Conservation (phyloP, 1,140 invertebrate genomes). For the Lysiphlebus fabarum region DNA sequence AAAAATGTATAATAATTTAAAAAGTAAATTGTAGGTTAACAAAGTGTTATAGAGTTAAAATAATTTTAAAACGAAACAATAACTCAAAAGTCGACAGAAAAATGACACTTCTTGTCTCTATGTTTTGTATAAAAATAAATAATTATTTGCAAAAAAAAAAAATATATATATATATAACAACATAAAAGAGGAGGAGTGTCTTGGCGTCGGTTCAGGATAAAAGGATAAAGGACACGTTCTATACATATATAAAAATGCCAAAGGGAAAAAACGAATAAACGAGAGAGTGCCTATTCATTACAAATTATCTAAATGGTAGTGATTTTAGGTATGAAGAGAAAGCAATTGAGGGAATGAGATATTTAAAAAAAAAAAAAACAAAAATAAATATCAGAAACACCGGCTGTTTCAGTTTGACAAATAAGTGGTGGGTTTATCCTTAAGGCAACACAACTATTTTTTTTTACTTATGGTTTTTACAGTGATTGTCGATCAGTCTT, state of each 20-base stretch:
- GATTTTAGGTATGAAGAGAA: constrained; percentile 41
- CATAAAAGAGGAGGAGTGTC: constrained; percentile 18
- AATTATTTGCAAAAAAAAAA: constrained; percentile 20
- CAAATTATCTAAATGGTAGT: constrained; percentile 59
- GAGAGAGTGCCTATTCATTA: constrained; percentile 54
- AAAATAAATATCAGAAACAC: constrained; percentile 30
- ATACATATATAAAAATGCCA: constrained; percentile 13
- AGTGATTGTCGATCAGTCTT: too few species aligned
- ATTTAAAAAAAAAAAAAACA: too few species aligned
- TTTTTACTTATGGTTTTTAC: too few species aligned
- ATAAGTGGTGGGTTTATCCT: constrained; percentile 53
- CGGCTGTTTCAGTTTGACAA: constrained; percentile 52
- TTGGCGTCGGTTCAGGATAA: constrained; percentile 21
- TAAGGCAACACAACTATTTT: constrained; percentile 24
- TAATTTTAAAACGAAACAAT: not conserved
- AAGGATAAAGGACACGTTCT: constrained; percentile 18
- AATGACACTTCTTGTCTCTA: constrained; percentile 9
- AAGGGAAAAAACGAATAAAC: constrained; percentile 25
- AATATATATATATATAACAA: too few species aligned
- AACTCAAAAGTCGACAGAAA: constrained; percentile 9
- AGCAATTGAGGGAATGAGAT: too few species aligned
- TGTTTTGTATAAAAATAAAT: not conserved
- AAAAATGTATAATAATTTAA: too few species aligned
- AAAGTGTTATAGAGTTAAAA: too few species aligned
- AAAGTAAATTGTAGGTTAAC: too few species aligned